These are phyloP conservation scores for Palythoa heliodiscus DNA, from an alignment of 92 coral and sea anemone genomes.

Conservation along the genomic window DNA sequence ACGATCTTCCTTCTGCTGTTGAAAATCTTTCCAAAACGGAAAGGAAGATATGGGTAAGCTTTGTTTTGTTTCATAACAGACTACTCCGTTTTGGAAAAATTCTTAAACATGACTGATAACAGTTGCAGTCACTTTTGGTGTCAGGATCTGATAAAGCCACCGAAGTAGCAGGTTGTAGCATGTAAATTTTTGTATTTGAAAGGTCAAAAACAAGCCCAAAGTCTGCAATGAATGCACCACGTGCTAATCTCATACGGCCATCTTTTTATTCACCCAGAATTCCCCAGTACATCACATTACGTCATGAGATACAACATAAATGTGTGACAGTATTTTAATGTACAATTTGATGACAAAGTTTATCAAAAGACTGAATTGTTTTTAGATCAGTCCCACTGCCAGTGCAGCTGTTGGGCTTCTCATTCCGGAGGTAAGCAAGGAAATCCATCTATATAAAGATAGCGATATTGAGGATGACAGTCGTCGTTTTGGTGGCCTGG, in stretches of 20 bases:
- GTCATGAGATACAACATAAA: no score
- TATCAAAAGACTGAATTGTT: neutral
- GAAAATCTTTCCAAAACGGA: slow-evolving; percentile 36
- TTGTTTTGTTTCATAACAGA: neutral
- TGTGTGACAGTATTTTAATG: no score
- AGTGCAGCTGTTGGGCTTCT: slow-evolving; percentile 37
- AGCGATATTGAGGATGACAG: neutral
- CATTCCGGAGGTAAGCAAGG: slow-evolving; percentile 22
- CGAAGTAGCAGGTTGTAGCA: no score
- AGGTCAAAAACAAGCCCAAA: no score
- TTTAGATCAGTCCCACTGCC: slow-evolving; percentile 34
- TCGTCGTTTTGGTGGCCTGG: neutral
- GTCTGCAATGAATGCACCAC: no score
- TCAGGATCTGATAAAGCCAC: no score
- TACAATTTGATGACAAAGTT: neutral
- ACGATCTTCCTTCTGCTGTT: slow-evolving; percentile 32
- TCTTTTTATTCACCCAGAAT: no score
- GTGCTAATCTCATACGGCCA: no score
- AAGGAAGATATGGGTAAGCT: slow-evolving; percentile 53
- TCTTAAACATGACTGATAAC: neutral
- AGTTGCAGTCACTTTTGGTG: neutral
- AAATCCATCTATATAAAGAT: no score
- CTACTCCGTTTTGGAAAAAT: neutral
- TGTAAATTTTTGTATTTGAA: no score
- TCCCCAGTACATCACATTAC: no score